These are phyloP conservation scores for Drosophila birchii DNA, from an alignment of 2,888 invertebrate genomes.

Conservation along the genomic window DNA sequence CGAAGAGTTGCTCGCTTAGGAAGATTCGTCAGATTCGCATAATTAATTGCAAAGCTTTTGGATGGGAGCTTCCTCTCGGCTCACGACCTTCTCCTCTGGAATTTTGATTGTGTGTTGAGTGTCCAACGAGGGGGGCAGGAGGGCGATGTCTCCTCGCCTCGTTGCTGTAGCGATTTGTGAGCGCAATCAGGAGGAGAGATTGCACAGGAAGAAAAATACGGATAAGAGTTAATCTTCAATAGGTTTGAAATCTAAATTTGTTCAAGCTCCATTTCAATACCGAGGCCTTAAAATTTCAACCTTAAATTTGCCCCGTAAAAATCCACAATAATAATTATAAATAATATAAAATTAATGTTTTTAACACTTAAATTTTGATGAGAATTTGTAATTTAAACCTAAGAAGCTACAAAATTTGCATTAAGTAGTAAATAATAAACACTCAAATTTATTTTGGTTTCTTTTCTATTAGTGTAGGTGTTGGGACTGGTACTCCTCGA, in stretches of 20 bases:
- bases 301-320: background rate
- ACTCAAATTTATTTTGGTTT: background rate
- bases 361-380: too few species aligned
- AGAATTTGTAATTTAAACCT: too few species aligned
- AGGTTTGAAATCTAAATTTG: background rate
- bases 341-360: too few species aligned
- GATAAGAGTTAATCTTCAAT: background rate
- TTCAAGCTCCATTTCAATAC: background rate
- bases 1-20: slow-evolving; percentile 77
- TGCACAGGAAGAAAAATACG: background rate
- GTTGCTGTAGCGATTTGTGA: slow-evolving; percentile 77
- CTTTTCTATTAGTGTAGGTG: background rate
- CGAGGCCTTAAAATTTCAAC: background rate
- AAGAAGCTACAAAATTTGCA: too few species aligned
- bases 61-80: slow-evolving; percentile 52
- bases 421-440: too few species aligned
- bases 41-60: slow-evolving; percentile 81
- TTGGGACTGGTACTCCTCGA: background rate
- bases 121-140: slow-evolving; percentile 7
- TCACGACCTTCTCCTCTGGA: slow-evolving; percentile 70
- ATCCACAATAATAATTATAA: background rate
- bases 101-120: slow-evolving; percentile 77
- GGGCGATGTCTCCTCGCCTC: slow-evolving; percentile 6
- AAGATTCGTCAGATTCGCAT: slow-evolving; percentile 82
- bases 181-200: slow-evolving; percentile 73